Conservation (phyloP, 1,140 invertebrate species). For the Plutomurus gul region DNA sequence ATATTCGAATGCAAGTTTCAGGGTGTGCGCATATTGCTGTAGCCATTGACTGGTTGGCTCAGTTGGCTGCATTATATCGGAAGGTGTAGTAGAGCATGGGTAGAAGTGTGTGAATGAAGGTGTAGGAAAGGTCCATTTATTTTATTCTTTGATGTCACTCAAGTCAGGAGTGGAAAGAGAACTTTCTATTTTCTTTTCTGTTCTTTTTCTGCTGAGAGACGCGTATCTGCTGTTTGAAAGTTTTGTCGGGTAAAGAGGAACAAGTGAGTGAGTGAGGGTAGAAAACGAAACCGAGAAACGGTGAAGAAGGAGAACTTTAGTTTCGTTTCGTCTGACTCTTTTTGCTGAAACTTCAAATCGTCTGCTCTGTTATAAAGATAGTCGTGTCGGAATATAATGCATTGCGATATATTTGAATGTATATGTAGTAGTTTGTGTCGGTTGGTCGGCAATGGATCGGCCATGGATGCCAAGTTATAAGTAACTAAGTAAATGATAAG, state of each 20-base stretch:
- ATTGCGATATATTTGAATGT: neutral
- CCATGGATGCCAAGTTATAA: slow-evolving; percentile 41
- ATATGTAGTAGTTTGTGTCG: neutral
- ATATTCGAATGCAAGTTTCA: too few species aligned
- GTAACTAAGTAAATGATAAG: slow-evolving; percentile 11
- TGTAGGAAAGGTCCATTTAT: slow-evolving; percentile 43
- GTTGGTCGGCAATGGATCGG: slow-evolving; percentile 30
- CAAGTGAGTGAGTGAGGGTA: slow-evolving; percentile 15
- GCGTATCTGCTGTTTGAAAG: slow-evolving; percentile 20
- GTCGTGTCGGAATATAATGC: neutral
- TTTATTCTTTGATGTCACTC: slow-evolving; percentile 46
- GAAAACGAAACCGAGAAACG: slow-evolving; percentile 8
- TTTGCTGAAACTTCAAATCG: slow-evolving; percentile 16
- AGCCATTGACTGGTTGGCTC: too few species aligned
- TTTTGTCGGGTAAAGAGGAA: slow-evolving; percentile 14
- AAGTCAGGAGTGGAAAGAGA: slow-evolving; percentile 20
- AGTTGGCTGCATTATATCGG: neutral
- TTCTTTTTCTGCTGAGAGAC: slow-evolving; percentile 4
- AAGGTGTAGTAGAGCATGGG: neutral
- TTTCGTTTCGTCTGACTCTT: slow-evolving; percentile 24
- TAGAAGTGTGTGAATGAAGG: slow-evolving; percentile 26
- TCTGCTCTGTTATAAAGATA: slow-evolving; percentile 4
- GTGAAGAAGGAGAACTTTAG: neutral
- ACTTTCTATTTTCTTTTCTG: slow-evolving; percentile 47
- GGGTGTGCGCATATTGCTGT: too few species aligned